These are phyloP conservation scores for Enteromius paludinosus DNA, from an alignment of 2,797 vertebrate genomes.

Conservation along the genomic window DNA sequence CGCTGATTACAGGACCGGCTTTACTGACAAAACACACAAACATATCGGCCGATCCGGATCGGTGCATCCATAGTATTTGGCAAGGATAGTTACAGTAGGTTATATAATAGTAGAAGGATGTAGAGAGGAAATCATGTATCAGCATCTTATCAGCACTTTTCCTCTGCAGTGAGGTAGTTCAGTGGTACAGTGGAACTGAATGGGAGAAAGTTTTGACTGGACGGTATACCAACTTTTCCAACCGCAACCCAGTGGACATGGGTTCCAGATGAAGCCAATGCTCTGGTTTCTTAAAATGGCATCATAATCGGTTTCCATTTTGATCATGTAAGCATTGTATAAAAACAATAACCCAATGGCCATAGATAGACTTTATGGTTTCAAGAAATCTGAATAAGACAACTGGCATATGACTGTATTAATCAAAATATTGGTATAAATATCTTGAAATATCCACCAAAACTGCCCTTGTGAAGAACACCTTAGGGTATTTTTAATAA, in stretches of 20 bases:
- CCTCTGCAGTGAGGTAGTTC: background rate
- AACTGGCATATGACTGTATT: background rate
- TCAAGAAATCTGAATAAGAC: background rate
- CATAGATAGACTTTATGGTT: background rate
- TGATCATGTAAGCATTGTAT: background rate
- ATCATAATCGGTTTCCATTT: background rate
- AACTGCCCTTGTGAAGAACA: background rate
- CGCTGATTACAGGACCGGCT: too few relatives aligned
- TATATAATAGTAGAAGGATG: background rate
- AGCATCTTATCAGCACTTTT: background rate
- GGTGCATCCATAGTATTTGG: too few relatives aligned
- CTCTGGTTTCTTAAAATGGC: background rate
- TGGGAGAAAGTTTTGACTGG: background rate
- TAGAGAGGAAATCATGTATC: constrained; percentile 8
- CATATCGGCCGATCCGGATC: too few relatives aligned
- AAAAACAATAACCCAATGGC: background rate
- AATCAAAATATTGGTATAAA: background rate
- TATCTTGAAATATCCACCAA: background rate
- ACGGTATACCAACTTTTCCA: background rate
- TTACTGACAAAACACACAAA: too few relatives aligned
- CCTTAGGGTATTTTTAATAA: background rate
- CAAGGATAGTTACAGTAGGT: background rate
- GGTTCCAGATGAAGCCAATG: background rate
- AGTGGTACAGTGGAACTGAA: background rate
- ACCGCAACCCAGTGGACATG: background rate